Evolutionary conservation across 1,140 invertebrate species (phyloP), one percentile per base, ranked within the genome.

Genomic region (Caenorhabditis briggsae): DNA sequence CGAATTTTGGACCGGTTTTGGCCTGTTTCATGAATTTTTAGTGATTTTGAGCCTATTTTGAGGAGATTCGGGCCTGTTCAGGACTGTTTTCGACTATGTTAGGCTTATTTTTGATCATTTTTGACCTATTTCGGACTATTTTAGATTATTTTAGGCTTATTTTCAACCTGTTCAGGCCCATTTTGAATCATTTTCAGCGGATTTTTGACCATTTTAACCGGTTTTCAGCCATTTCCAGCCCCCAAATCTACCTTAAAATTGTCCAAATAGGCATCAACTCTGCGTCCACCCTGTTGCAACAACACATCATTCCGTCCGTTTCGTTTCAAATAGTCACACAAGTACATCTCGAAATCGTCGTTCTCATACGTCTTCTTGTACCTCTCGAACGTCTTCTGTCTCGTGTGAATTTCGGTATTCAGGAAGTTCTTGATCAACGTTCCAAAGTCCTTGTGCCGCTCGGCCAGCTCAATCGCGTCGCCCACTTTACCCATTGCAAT

Each of bases 271-370:
- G 43, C 46, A 23, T 78, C 70, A 2, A 78, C 70, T 23, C 70
- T 18, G 9, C 23, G 20, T 53, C 70, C 70, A 11, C n/a, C 33
- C 20, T 78, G 70, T 43, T 78, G 46, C n/a, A 78, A 43, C 0
- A 78, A 46, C 11, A 78, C 70, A 50, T 78, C 70, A 23, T 78
- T 78, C 33, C 43, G 18, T 11, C 70, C 70, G 9, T 78, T 2
- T 23, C 11, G 20, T n/a, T 50, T 50, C n/a, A 78, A n/a, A 50
- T 78, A 78, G 11, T 78, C 70, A 50, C 70, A 78, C 5, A 78
- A n/a, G 23, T 78, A 78, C 70, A 78, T 78, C n/a, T 78, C 70
- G n/a, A 78, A 78, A 23, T 78, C 70, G 7, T 78, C 70, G 9
- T 50, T 50, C 12, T 18, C 46, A 53, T 46, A 78, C 70, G 33